A percentile compares a stretch with the other conserved stretches of the same genome.
These are phyloP conservation scores for Agapostemon virescens DNA, from an alignment of 2,888 invertebrate genomes.

Conservation along the genomic window DNA sequence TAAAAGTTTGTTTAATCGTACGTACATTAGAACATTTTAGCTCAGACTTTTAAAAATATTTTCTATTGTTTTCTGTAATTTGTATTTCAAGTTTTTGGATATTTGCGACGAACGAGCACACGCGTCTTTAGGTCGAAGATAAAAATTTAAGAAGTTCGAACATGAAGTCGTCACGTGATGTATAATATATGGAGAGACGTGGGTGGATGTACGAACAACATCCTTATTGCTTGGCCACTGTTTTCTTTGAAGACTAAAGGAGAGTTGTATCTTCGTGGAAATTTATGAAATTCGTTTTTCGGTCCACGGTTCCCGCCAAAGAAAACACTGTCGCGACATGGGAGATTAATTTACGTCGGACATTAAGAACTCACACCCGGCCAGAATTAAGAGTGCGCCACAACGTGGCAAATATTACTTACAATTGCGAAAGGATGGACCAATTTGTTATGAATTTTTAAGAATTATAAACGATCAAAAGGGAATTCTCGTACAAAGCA, in stretches of 20 bases:
- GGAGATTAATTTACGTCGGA: conserved; percentile 58
- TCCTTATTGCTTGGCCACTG: conserved; percentile 29
- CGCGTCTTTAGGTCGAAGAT: background rate
- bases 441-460: background rate
- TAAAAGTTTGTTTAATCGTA: no score
- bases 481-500: background rate
- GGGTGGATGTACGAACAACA: conserved; percentile 17
- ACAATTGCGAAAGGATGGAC: conserved; percentile 15
- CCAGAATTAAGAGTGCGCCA: conserved; percentile 23
- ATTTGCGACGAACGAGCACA: background rate
- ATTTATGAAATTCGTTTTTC: conserved; percentile 65
- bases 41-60: background rate
- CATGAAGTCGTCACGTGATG: conserved; percentile 7
- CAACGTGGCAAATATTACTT: conserved; percentile 16
- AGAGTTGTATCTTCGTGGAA: conserved; percentile 54
- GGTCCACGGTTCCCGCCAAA: conserved; percentile 47
- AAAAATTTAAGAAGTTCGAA: background rate
- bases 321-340: conserved; percentile 55
- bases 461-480: background rate
- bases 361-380: conserved; percentile 19
- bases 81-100: background rate
- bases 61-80: background rate
- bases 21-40: no score
- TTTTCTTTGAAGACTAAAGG: conserved; percentile 55
- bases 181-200: conserved; percentile 30